Evolutionary conservation across 2,888 invertebrate genomes (phyloP).

Genomic region (Drosophila mercatorum): DNA sequence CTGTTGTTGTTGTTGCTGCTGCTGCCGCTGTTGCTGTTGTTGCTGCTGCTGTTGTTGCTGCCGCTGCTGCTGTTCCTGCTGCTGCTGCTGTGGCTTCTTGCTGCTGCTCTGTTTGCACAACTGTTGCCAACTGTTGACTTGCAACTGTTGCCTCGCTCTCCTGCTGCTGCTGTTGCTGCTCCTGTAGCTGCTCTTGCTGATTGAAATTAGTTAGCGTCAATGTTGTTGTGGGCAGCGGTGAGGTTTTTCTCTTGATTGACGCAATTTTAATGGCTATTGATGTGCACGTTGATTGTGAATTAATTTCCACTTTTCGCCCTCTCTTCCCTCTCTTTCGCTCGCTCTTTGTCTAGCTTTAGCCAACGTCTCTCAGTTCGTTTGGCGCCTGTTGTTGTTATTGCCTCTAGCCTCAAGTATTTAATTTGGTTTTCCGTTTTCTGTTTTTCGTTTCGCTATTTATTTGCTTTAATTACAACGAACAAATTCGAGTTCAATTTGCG

Average conservation of each 20-base stretch:
- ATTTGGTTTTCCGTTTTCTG: slow-evolving; percentile 6
- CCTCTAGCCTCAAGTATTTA: slow-evolving; percentile 14
- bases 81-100: slow-evolving; percentile 21
- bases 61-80: slow-evolving; percentile 12
- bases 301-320: slow-evolving; percentile 26
- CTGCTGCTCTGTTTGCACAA: slow-evolving; percentile 47
- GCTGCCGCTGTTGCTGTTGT: slow-evolving; percentile 11
- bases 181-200: slow-evolving; percentile 50
- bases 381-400: slow-evolving; percentile 12
- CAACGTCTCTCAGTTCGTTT: slow-evolving; percentile 26
- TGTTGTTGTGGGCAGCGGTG: slow-evolving; percentile 74
- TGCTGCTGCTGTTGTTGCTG: slow-evolving; percentile 17
- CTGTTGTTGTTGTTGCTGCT: slow-evolving; percentile 24
- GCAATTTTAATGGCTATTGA: slow-evolving; percentile 82
- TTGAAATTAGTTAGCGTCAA: slow-evolving; percentile 63
- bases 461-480: slow-evolving; percentile 21
- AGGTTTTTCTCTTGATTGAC: slow-evolving; percentile 83
- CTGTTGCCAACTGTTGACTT: slow-evolving; percentile 63
- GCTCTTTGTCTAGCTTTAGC: slow-evolving; percentile 3
- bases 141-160: slow-evolving; percentile 45
- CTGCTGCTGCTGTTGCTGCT: slow-evolving; percentile 28
- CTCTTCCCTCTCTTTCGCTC: slow-evolving; percentile 1
- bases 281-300: slow-evolving; percentile 60
- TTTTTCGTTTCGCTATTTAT: slow-evolving; percentile 23
- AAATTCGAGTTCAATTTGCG: slow-evolving; percentile 18